These are phyloP conservation scores for Ruditapes philippinarum DNA, from an alignment of 1,140 invertebrate species.

Conservation along the genomic window DNA sequence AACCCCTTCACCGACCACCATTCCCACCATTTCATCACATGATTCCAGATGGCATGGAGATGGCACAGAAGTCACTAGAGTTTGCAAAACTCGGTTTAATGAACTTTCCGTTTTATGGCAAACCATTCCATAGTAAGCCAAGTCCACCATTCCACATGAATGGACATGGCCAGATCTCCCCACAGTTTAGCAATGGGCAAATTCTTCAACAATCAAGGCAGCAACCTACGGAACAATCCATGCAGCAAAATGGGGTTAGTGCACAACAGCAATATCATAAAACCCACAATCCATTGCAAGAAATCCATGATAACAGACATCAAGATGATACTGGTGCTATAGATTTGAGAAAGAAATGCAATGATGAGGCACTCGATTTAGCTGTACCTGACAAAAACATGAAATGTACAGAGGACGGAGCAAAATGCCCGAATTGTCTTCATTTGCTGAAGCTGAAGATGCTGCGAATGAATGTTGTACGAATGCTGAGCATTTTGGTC, in stretches of 20 bases:
- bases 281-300: constrained; percentile 68
- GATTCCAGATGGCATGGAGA: constrained; percentile 49
- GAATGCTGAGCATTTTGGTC: constrained; percentile 85
- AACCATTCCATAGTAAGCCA: constrained; percentile 67
- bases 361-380: constrained; percentile 64
- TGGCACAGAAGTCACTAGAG: constrained; percentile 56
- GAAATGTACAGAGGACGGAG: constrained; percentile 60
- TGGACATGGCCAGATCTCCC: constrained; percentile 67
- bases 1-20: constrained; percentile 58
- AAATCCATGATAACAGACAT: constrained; percentile 72
- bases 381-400: constrained; percentile 61
- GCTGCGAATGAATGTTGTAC: constrained; percentile 83
- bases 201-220: constrained; percentile 64
- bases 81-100: constrained; percentile 59
- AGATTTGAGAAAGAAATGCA: constrained; percentile 78
- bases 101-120: constrained; percentile 58
- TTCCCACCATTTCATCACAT: constrained; percentile 49
- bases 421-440: constrained; percentile 77
- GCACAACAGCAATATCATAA: constrained; percentile 61
- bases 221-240: constrained; percentile 52
- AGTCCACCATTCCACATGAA: constrained; percentile 74
- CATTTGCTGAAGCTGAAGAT: constrained; percentile 81
- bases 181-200: constrained; percentile 64
- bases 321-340: constrained; percentile 78
- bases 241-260: constrained; percentile 43